These are phyloP conservation scores for Pharmacophagus antenor DNA, from an alignment of 2,888 invertebrate species.

Conservation along the genomic window DNA sequence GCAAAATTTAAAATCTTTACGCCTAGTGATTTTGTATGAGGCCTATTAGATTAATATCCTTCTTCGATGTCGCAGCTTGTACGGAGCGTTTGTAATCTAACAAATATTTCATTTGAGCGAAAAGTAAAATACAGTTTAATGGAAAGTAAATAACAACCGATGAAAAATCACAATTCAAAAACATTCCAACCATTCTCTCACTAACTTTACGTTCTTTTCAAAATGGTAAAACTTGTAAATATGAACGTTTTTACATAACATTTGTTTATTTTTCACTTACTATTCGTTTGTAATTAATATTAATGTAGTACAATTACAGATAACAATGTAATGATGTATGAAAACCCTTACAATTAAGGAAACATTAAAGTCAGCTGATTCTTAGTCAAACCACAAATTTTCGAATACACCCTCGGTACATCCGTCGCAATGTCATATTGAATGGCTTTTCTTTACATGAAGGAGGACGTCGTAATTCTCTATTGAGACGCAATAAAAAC, in stretches of 20 bases:
- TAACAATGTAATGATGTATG: not conserved
- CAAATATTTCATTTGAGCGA: not conserved
- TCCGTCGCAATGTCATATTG: constrained; percentile 52
- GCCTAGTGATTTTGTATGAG: constrained; percentile 67
- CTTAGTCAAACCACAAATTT: constrained; percentile 35
- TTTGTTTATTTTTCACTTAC: no score
- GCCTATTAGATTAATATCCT: constrained; percentile 69
- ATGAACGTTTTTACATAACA: no score
- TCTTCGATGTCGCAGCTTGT: constrained; percentile 33
- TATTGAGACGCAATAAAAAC: constrained; percentile 74
- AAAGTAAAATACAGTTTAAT: not conserved
- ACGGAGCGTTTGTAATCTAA: not conserved
- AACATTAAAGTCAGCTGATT: constrained; percentile 34
- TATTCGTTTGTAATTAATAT: no score
- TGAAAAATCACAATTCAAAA: not conserved
- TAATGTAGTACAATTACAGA: no score
- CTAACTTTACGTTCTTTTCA: no score
- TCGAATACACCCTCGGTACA: constrained; percentile 49
- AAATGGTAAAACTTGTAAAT: no score
- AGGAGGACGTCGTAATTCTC: constrained; percentile 55
- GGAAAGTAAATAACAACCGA: not conserved
- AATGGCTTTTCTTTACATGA: constrained; percentile 55
- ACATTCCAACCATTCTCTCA: no score
- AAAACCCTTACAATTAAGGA: not conserved
- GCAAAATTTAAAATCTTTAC: constrained; percentile 79